These are phyloP conservation scores for Leuciscus waleckii DNA, from an alignment of 2,797 vertebrate genomes.

Conservation along the genomic window DNA sequence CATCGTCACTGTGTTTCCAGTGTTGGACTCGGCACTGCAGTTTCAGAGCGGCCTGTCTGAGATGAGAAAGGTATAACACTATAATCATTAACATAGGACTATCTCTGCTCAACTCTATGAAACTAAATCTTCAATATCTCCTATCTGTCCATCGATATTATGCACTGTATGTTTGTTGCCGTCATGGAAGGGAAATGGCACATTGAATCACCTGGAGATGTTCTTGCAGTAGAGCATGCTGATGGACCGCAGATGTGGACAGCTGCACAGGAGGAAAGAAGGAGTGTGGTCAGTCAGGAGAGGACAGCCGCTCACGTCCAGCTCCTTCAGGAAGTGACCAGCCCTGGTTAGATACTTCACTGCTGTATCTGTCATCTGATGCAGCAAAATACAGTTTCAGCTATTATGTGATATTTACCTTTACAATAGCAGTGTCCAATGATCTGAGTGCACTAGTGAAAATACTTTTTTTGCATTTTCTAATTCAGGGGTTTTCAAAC, in stretches of 20 bases:
- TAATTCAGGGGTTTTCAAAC: not conserved
- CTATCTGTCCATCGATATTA: not conserved
- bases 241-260: constrained; percentile 77
- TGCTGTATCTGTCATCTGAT: constrained; percentile 81
- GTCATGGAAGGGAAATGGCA: not conserved
- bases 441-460: not conserved
- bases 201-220: constrained; percentile 78
- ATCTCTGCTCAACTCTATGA: constrained; percentile 2
- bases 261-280: constrained; percentile 74
- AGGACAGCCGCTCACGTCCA: constrained; percentile 82
- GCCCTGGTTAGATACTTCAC: constrained; percentile 78
- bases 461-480: too few relatives aligned
- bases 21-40: constrained; percentile 71
- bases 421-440: not conserved
- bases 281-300: constrained; percentile 78
- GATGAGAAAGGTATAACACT: constrained; percentile 43
- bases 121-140: not conserved
- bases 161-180: not conserved
- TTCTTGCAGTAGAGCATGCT: constrained; percentile 79
- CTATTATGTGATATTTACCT: not conserved
- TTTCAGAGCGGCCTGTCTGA: constrained; percentile 78
- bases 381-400: not conserved
- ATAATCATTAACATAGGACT: constrained; percentile 19
- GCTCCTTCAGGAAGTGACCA: constrained; percentile 77
- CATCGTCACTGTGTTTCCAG: constrained; percentile 75